A percentile compares a stretch with the other conserved stretches of the same genome.
phyloP scores from a whole-genome alignment of 2,113 vertebrate species.

The Ifrita kowaldi region DNA sequence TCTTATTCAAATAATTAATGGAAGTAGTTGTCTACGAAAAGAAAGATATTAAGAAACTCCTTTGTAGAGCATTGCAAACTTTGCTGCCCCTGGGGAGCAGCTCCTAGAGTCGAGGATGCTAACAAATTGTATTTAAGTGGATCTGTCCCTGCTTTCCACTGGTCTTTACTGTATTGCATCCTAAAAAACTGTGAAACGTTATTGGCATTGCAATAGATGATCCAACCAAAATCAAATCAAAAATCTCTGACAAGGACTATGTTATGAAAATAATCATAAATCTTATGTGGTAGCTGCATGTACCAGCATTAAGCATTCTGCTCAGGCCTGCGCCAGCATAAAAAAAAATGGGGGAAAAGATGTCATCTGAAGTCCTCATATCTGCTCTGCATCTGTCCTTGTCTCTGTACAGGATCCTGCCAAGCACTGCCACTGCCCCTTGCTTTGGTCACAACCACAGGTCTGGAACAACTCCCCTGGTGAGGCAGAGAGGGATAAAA shows the following conservation, averaged over 20 bases:
- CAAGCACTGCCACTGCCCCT: neutral
- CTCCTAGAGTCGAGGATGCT: neutral
- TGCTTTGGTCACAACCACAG: neutral
- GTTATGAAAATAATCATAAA: slow-evolving; percentile 47
- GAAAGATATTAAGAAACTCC: neutral
- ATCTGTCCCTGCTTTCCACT: neutral
- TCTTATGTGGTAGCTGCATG: neutral
- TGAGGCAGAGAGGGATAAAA: neutral
- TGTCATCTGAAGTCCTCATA: neutral
- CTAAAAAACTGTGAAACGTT: slow-evolving; percentile 10
- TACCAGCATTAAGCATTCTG: neutral
- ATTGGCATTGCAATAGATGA: slow-evolving; percentile 46
- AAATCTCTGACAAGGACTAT: slow-evolving; percentile 35
- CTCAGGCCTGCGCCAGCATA: neutral
- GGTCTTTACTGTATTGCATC: neutral
- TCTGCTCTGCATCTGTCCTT: neutral
- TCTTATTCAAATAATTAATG: slow-evolving; percentile 66
- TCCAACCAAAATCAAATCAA: slow-evolving; percentile 37
- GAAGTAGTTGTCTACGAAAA: slow-evolving; percentile 10
- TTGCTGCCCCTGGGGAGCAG: neutral
- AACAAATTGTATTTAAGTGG: slow-evolving; percentile 20
- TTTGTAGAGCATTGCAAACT: slow-evolving; percentile 41
- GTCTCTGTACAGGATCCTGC: neutral
- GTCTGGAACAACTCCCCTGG: neutral
- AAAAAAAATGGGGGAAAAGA: neutral